phyloP scores from a whole-genome alignment of 2,888 invertebrate genomes.

The Polylopha cassiicola region DNA sequence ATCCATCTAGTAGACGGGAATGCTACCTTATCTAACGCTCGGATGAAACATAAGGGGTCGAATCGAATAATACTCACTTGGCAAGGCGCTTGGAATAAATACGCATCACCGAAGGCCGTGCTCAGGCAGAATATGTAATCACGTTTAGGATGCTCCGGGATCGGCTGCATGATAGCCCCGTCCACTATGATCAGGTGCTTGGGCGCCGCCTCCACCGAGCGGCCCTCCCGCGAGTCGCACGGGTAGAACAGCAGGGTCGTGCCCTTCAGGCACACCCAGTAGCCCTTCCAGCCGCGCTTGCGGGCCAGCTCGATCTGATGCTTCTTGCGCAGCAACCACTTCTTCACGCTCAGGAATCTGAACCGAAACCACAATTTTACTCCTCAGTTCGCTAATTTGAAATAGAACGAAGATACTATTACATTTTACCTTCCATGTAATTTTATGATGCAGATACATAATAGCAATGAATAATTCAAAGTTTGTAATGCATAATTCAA shows the following conservation, averaged over 20 bases:
- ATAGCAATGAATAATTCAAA: too few relatives aligned
- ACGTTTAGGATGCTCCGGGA: conserved; percentile 98
- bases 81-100: conserved; percentile 94
- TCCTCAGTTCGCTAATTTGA: conserved; percentile 77
- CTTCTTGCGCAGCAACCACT: conserved; percentile 97
- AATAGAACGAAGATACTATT: conserved; percentile 5
- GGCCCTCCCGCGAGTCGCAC: conserved; percentile 93
- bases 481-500: too few relatives aligned
- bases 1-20: neutral
- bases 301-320: conserved; percentile 97
- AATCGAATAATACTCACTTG: conserved; percentile 74
- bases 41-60: neutral
- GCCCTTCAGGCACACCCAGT: conserved; percentile 98
- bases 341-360: conserved; percentile 98
- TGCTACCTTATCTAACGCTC: neutral
- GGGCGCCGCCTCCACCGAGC: conserved; percentile 94
- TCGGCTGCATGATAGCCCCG: conserved; percentile 98
- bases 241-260: conserved; percentile 97
- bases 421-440: conserved; percentile 1
- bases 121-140: conserved; percentile 99
- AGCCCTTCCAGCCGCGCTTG: conserved; percentile 98
- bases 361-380: conserved; percentile 31
- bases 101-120: conserved; percentile 98
- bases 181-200: conserved; percentile 97
- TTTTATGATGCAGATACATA: too few relatives aligned